phyloP scores from a whole-genome alignment of 2,888 invertebrate species.

The Callosobruchus maculatus region DNA sequence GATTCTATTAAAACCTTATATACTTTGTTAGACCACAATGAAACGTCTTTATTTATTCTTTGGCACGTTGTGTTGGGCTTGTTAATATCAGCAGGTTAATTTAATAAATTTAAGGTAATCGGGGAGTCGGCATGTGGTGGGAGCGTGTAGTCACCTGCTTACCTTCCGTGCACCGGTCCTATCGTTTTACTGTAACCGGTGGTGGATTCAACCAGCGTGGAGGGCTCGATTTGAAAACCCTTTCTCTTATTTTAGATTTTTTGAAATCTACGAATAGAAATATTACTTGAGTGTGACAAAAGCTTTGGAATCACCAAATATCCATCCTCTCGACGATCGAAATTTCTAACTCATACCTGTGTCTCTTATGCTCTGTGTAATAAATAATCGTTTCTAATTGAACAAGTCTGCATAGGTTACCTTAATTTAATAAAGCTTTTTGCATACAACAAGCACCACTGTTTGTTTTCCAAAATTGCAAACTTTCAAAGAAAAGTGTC shows the following conservation, averaged over 20 bases:
- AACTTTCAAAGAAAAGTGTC: no score
- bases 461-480: no score
- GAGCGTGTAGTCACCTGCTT: conserved; percentile 15
- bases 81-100: conserved; percentile 5
- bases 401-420: no score
- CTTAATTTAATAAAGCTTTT: no score
- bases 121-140: conserved; percentile 12
- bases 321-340: no score
- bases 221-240: not conserved
- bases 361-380: no score
- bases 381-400: no score
- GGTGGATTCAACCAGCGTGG: not conserved
- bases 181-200: not conserved
- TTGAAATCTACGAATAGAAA: no score
- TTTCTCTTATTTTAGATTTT: not conserved
- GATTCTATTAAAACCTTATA: not conserved
- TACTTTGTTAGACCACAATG: not conserved
- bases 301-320: no score
- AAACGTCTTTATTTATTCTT: not conserved
- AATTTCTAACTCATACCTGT: no score
- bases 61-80: not conserved
- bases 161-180: conserved; percentile 15
- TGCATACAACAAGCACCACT: no score
- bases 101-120: conserved; percentile 18
- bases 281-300: no score